These are phyloP conservation scores for Grus americana DNA, from an alignment of 2,113 vertebrate species.

Conservation along the genomic window DNA sequence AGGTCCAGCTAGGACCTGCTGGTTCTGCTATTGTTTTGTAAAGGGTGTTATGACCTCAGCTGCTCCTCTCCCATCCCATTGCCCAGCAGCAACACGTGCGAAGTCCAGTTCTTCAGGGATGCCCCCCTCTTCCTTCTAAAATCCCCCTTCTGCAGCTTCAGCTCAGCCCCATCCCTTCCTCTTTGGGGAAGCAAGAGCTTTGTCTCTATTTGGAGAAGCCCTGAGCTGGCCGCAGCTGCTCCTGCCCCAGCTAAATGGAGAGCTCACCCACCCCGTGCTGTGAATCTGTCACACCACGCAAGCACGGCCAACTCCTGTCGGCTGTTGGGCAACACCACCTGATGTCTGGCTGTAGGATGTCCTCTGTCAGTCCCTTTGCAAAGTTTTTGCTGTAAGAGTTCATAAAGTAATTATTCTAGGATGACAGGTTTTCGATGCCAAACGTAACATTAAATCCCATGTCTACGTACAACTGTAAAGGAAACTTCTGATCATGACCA, in stretches of 20 bases:
- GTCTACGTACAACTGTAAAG: neutral
- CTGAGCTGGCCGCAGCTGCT: neutral
- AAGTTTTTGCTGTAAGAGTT: neutral
- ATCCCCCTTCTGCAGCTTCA: neutral
- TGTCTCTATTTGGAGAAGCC: neutral
- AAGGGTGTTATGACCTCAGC: neutral
- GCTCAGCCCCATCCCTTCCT: neutral
- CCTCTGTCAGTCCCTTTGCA: neutral
- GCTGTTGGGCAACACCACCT: fast-evolving
- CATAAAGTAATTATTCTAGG: neutral
- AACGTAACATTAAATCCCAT: neutral
- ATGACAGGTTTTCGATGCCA: neutral
- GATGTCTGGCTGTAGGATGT: neutral
- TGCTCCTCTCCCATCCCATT: neutral
- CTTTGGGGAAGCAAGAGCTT: neutral
- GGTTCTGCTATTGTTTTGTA: neutral
- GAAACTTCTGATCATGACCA: neutral
- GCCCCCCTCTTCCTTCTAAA: neutral
- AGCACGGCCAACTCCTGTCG: fast-evolving
- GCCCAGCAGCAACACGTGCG: neutral
- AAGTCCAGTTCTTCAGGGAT: neutral
- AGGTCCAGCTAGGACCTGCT: too few species aligned
- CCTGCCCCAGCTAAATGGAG: neutral
- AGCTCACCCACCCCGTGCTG: neutral
- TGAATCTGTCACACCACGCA: fast-evolving